A percentile compares a stretch with the other conserved stretches of the same genome.
phyloP scores from a whole-genome alignment of 2,113 vertebrate genomes.

The Peromyscus maniculatus region DNA sequence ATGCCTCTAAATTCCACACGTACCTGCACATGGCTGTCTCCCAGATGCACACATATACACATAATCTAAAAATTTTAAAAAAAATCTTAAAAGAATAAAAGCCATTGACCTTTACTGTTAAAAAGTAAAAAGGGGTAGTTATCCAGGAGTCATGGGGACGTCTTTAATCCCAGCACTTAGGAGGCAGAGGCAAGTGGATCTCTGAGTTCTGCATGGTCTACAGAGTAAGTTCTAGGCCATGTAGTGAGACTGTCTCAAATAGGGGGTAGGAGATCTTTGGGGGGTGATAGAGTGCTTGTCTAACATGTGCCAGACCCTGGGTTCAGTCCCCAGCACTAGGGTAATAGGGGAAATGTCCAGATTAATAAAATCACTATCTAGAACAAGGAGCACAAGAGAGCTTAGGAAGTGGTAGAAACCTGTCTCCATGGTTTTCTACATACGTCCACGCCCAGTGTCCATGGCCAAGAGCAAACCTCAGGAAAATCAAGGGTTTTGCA shows the following conservation, averaged over 20 bases:
- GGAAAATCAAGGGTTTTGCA: neutral
- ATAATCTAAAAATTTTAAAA: neutral
- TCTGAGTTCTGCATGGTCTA: neutral
- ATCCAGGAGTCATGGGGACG: neutral
- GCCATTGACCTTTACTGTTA: neutral
- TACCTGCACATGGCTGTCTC: neutral
- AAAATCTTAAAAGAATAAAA: neutral
- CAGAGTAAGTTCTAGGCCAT: neutral
- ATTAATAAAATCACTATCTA: neutral
- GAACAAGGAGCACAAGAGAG: too few species aligned
- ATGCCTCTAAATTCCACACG: neutral
- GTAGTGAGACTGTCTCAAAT: neutral
- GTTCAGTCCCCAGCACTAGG: neutral
- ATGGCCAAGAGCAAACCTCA: neutral
- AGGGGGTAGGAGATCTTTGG: neutral
- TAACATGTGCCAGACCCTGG: neutral
- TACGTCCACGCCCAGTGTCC: neutral
- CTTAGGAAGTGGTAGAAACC: too few species aligned
- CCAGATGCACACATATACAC: neutral
- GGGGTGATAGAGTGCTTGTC: neutral
- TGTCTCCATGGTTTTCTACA: neutral
- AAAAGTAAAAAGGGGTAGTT: neutral
- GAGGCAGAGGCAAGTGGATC: neutral
- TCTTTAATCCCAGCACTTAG: neutral
- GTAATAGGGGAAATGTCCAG: neutral